phyloP scores from a whole-genome alignment of 2,888 invertebrate species.

The Drosophila greeni region DNA sequence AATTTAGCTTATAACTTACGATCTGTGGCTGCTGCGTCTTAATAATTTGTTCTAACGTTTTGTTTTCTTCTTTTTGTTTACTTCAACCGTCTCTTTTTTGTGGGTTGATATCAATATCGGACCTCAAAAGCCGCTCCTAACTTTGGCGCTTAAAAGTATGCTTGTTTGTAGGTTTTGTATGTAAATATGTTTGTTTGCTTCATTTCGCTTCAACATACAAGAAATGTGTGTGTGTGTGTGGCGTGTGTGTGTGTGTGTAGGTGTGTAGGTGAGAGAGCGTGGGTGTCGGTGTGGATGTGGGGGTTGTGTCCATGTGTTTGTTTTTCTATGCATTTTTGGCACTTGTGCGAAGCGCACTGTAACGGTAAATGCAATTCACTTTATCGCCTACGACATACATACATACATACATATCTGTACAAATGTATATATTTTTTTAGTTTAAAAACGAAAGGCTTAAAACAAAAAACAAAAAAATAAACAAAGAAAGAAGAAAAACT shows the following conservation, averaged over 20 bases:
- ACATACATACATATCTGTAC: conserved; percentile 16
- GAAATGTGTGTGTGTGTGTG: conserved; percentile 21
- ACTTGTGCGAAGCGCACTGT: conserved; percentile 55
- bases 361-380: conserved; percentile 56
- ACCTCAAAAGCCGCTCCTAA: conserved; percentile 52
- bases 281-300: conserved; percentile 20
- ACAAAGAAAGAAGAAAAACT: conserved; percentile 6
- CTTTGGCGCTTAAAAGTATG: conserved; percentile 65
- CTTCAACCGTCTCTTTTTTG: conserved; percentile 18
- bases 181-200: conserved; percentile 18
- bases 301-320: conserved; percentile 9
- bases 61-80: conserved; percentile 19
- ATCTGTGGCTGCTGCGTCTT: conserved; percentile 31
- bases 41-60: conserved; percentile 33
- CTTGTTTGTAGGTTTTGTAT: conserved; percentile 41
- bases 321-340: conserved; percentile 51
- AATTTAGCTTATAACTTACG: conserved; percentile 31
- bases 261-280: conserved; percentile 36
- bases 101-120: conserved; percentile 15
- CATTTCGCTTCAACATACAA: conserved; percentile 20
- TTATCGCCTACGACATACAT: conserved; percentile 33
- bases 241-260: conserved; percentile 6
- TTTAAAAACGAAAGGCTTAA: conserved; percentile 31
- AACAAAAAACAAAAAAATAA: conserved; percentile 31
- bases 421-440: conserved; percentile 31